A percentile compares a stretch with the other conserved stretches of the same genome.
phyloP scores from a whole-genome alignment of 2,797 vertebrate species.

The Melanotaenia boesemani region DNA sequence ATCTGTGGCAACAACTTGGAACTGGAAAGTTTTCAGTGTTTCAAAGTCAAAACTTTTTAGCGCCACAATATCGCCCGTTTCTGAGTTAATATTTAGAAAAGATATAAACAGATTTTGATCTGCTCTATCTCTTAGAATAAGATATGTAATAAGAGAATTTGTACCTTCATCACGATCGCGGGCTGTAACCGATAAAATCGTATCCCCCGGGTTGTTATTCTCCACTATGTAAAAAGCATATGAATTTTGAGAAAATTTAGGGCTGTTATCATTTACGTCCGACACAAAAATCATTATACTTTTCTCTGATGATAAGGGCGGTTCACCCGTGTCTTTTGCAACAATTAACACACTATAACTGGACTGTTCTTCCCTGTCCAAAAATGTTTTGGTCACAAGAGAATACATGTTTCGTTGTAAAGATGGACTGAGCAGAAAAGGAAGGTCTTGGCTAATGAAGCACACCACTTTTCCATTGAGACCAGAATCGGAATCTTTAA shows the following conservation, averaged over 20 bases:
- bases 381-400: conserved; percentile 41
- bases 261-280: conserved; percentile 86
- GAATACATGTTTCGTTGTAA: conserved; percentile 62
- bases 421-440: conserved; percentile 54
- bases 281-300: conserved; percentile 69
- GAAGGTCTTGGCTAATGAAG: conserved; percentile 44
- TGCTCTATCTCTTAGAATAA: conserved; percentile 1
- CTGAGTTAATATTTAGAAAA: conserved; percentile 74
- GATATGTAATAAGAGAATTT: conserved; percentile 56
- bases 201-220: conserved; percentile 74
- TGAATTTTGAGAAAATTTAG: conserved; percentile 80
- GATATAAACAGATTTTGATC: neutral
- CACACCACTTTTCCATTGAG: conserved; percentile 63
- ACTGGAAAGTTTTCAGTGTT: neutral
- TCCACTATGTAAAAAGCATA: conserved; percentile 83
- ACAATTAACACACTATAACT: conserved; percentile 54
- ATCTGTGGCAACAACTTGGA: too few relatives aligned
- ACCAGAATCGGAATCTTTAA: conserved; percentile 42
- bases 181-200: conserved; percentile 48
- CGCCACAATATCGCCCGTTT: conserved; percentile 83
- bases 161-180: conserved; percentile 36
- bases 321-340: conserved; percentile 72
- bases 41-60: conserved; percentile 77
- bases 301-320: conserved; percentile 60
- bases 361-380: conserved; percentile 59